These are phyloP conservation scores for Musca vetustissima DNA, from an alignment of 1,140 invertebrate species.

Conservation along the genomic window DNA sequence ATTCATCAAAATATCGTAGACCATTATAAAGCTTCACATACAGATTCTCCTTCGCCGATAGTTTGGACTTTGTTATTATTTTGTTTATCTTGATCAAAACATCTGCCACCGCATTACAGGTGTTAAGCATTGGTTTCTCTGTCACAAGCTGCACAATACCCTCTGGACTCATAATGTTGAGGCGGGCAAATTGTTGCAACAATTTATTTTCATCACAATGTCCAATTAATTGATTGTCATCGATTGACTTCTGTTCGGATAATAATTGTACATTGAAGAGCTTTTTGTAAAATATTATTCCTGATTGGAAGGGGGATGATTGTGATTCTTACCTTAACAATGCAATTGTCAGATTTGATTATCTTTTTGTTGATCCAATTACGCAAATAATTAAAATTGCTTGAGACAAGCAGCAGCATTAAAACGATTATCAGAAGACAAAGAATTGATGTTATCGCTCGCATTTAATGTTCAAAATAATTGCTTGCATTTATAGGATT, in stretches of 20 bases:
- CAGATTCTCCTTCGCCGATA: conserved; percentile 38
- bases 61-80: conserved; percentile 31
- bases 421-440: too few relatives aligned
- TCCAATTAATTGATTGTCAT: background rate
- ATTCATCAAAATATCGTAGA: conserved; percentile 36
- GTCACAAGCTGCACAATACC: conserved; percentile 45
- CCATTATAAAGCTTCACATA: conserved; percentile 39
- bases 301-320: too few relatives aligned
- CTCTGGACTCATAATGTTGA: conserved; percentile 49
- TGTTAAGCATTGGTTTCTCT: conserved; percentile 31
- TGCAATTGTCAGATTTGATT: too few relatives aligned
- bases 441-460: too few relatives aligned
- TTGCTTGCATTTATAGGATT: too few relatives aligned
- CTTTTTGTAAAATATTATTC: too few relatives aligned
- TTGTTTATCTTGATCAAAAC: conserved; percentile 35
- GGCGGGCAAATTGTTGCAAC: conserved; percentile 44
- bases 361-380: too few relatives aligned
- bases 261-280: too few relatives aligned
- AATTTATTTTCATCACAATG: conserved; percentile 48
- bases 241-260: background rate
- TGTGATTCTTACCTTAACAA: too few relatives aligned
- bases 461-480: too few relatives aligned
- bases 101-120: conserved; percentile 36
- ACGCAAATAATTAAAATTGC: too few relatives aligned
- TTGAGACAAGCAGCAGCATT: too few relatives aligned